Evolutionary conservation across 2,797 vertebrate species (phyloP).

Genomic region (Helostoma temminkii): DNA sequence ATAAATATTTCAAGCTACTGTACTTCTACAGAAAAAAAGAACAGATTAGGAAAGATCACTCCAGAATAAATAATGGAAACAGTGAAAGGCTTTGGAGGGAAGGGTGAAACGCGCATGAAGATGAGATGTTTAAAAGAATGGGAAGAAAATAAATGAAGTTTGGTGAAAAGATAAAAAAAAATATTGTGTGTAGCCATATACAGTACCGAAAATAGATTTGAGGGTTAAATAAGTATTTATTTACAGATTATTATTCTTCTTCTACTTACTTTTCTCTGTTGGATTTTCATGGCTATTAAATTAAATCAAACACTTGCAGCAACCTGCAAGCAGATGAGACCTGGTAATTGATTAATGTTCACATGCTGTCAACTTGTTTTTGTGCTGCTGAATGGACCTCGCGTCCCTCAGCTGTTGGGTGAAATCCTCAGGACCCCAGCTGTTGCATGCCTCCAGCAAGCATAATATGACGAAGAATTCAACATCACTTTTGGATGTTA

Average conservation of each 20-base stretch:
- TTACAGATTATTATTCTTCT: neutral
- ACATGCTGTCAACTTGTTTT: constrained; percentile 51
- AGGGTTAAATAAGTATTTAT: neutral
- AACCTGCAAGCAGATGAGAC: constrained; percentile 52
- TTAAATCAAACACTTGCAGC: neutral
- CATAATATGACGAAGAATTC: constrained; percentile 15
- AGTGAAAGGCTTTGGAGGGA: constrained; percentile 36
- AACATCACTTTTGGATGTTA: neutral
- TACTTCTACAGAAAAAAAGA: constrained; percentile 48
- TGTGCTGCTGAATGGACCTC: constrained; percentile 45
- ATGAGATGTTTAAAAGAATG: constrained; percentile 45
- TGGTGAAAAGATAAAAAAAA: constrained; percentile 26
- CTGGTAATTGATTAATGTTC: constrained; percentile 64
- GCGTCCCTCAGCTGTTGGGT: constrained; percentile 32
- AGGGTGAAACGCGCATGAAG: constrained; percentile 26
- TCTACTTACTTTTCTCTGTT: neutral
- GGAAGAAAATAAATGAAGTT: constrained; percentile 22
- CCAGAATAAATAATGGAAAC: constrained; percentile 34
- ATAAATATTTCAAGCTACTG: constrained; percentile 76
- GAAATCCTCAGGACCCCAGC: constrained; percentile 26
- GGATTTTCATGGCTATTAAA: constrained; percentile 14
- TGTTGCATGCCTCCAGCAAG: constrained; percentile 48
- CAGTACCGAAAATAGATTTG: neutral
- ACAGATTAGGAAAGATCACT: constrained; percentile 58
- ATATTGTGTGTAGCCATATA: neutral